Base-by-base conservation (phyloP, 2,888 invertebrate species). In the Callyntrura guangdongensis region DNA sequence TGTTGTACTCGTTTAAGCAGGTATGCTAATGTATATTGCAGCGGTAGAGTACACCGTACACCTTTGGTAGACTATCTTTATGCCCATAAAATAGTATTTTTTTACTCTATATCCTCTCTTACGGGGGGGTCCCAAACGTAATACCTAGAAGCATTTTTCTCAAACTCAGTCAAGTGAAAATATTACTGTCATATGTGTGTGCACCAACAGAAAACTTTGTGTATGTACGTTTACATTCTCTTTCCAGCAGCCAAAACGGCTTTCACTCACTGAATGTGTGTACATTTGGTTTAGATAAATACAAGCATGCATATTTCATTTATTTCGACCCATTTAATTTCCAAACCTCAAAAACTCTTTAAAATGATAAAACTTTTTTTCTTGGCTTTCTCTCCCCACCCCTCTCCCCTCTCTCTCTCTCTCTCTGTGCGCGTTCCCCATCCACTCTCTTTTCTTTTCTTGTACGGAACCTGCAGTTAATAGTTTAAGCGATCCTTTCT, bases 271-370 rank as follows among this genome's bases (percentile, higher is more conserved):
- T 82, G 12, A n/a, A 14, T 14, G 56, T 79, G 20, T 12, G 74
- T 45, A 53, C 22, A 36, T 59, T 36, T 59, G 25, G 81, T 61
- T 56, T 81, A 81, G 59, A 49, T 59, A 45, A 83, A 83, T 77
- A 77, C 59, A 64, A 64, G 25, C 22, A 36, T 61, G 25, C 36
- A 87, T 81, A 47, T 87, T 81, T 81, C 87, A 67, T 87, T 87
- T 81, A 87, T 87, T 87, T 87, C 86, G 49, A 20, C 53, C 53
- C 87, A 87, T 81, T 87, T 77, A 77, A 45, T 86, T 86, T 86
- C 64, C 36, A 64, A 86, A 77, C 61, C n/a, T 22, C n/a, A 77
- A 86, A 86, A 61, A 86, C 20, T 69, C 72, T 85, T n/a, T 53
- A 67, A 86, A 59, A 72, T 59, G 72, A 74, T 22, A 53, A 85